These are phyloP conservation scores for Podarcis muralis DNA, from an alignment of 2,113 vertebrate genomes.

Conservation along the genomic window DNA sequence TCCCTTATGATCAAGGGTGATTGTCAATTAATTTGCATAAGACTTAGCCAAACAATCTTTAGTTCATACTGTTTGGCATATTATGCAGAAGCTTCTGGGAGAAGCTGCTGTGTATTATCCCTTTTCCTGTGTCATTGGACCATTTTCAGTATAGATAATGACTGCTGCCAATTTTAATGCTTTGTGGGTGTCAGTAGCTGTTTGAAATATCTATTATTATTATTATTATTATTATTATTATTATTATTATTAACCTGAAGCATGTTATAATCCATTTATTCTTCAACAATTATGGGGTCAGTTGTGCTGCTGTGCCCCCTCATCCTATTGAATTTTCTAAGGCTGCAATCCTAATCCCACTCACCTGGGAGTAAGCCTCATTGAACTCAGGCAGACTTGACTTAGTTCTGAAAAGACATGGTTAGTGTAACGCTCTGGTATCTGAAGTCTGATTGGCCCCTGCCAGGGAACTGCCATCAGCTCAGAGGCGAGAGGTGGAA, in stretches of 20 bases:
- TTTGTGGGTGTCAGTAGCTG: not conserved
- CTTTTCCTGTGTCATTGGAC: not conserved
- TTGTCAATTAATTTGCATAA: constrained; percentile 10
- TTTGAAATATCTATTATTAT: not conserved
- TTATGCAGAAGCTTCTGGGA: not conserved
- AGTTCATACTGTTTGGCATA: constrained; percentile 2
- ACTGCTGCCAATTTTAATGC: not conserved
- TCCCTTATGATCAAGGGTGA: constrained; percentile 6
- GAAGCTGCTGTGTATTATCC: not conserved
- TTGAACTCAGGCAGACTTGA: not conserved
- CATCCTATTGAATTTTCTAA: not conserved
- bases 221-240: too few relatives aligned
- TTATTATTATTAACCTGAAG: not conserved
- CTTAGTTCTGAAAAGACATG: not conserved
- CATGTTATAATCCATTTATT: not conserved
- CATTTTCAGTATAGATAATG: not conserved
- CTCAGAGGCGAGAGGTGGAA: too few relatives aligned
- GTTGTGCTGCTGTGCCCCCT: not conserved
- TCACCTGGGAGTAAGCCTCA: not conserved
- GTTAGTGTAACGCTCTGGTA: not conserved
- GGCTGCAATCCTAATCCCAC: not conserved
- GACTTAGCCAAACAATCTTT: constrained; percentile 29
- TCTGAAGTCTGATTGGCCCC: too few relatives aligned
- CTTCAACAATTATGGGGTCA: not conserved
- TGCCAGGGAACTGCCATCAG: too few relatives aligned